phyloP scores from a whole-genome alignment of 2,113 vertebrate species.

The Emydocephalus ijimae region DNA sequence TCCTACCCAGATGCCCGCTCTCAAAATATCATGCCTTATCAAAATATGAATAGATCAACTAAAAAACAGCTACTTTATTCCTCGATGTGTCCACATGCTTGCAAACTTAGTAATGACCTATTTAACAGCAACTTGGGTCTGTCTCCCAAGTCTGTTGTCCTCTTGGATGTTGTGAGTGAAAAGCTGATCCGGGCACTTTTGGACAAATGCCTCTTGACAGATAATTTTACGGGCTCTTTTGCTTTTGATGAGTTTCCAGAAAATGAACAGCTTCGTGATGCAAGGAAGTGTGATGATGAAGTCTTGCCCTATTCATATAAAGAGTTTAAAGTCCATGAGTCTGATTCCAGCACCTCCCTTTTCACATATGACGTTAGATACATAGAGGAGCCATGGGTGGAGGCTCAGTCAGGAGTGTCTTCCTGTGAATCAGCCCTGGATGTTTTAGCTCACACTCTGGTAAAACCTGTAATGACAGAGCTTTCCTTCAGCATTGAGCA shows the following conservation, averaged over 20 bases:
- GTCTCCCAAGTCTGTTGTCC: slow-evolving; percentile 18
- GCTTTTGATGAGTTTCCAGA: slow-evolving; percentile 16
- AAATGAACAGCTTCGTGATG: background rate
- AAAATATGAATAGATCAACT: background rate
- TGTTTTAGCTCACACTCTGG: slow-evolving; percentile 10
- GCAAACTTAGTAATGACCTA: background rate
- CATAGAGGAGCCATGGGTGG: background rate
- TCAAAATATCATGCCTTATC: background rate
- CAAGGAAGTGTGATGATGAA: background rate
- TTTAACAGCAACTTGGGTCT: background rate
- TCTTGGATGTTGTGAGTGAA: slow-evolving; percentile 25
- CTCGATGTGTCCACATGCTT: background rate
- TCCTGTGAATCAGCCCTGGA: background rate
- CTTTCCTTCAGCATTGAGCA: background rate
- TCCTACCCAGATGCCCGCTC: background rate
- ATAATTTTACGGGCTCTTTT: background rate
- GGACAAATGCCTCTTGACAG: slow-evolving; percentile 12
- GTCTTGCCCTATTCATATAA: too few species aligned
- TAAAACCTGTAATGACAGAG: slow-evolving; percentile 16
- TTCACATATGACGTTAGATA: background rate
- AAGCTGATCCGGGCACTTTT: slow-evolving; percentile 14
- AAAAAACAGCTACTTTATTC: background rate
- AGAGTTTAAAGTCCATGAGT: background rate
- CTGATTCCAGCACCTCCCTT: background rate
- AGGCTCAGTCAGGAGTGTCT: background rate